phyloP scores from a whole-genome alignment of 35 echinoderm and acorn worm species.

The Lytechinus pictus region DNA sequence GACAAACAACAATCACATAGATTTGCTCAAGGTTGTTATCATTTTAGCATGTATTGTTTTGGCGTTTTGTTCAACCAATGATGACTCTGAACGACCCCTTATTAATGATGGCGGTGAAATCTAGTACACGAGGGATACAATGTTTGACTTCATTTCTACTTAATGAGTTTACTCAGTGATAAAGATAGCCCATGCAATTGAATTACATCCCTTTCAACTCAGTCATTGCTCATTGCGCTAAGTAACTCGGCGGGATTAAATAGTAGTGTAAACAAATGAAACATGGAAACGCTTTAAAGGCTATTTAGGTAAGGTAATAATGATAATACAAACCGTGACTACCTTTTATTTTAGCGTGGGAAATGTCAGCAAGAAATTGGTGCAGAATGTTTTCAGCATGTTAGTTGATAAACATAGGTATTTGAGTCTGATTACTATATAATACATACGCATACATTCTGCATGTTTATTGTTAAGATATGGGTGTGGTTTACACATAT shows the following conservation, averaged over 20 bases:
- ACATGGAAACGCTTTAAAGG: background rate
- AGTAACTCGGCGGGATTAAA: background rate
- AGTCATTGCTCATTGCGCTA: slow-evolving; percentile 1
- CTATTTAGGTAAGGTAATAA: background rate
- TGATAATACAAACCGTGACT: background rate
- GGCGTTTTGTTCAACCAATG: background rate
- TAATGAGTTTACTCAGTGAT: background rate
- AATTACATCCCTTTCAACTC: slow-evolving; percentile 2
- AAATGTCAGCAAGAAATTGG: background rate
- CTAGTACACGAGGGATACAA: background rate
- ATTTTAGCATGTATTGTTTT: background rate
- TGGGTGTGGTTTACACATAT: too few relatives aligned
- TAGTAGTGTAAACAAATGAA: background rate
- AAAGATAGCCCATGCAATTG: background rate
- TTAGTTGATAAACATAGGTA: background rate
- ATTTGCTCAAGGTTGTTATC: background rate
- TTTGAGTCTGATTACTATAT: background rate
- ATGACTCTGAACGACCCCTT: background rate
- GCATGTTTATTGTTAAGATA: background rate
- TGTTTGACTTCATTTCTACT: slow-evolving; percentile 13
- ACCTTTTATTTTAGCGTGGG: background rate
- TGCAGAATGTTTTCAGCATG: background rate
- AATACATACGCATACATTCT: background rate
- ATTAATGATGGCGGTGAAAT: background rate
- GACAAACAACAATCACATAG: background rate